Base-by-base conservation (phyloP, 2,797 vertebrate species). In the Pteronotus mesoamericanus region DNA sequence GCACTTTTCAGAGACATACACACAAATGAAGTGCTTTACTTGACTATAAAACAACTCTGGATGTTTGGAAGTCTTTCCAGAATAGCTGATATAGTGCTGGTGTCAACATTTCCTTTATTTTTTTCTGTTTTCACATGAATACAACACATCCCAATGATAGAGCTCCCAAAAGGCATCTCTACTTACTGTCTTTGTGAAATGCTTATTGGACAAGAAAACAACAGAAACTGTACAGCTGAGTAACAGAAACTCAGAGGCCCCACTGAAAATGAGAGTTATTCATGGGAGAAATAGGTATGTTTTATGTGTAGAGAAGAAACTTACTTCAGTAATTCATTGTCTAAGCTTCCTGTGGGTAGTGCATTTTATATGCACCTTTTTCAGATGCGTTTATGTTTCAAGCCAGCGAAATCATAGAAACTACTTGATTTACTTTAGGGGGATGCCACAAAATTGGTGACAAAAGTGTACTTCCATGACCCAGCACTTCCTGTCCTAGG, bases 11-110 rank as follows among this genome's bases (percentile, higher is more conserved):
- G 97, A 78, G 75, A 61, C 19, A 57, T 10, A 0, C 1, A 66
- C 32, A 96, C 91, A 90, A 84, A 93, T 57, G 3, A 96, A 96
- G 77, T 51, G 32, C 34, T 71, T 9, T 57, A 90, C 82, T 64
- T 69, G 2, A 59, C 57, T 79, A 6, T 69, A 89, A 89, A 85
- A 89, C 24, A 44, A 37, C 74, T 93, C 39, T 91, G 66, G 77
- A 7, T 94, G 26, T 95, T 37, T 24, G 55, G 61, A 66, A 64
- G 46, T 75, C 5, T 95, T 96, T 97, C 86, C 22, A 86, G 92
- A 97, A 92, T 83, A 80, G 93, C 96, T 97, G 97, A 92, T 16
- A 0, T 1, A 89, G 84, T 94, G 83, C 82, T 97, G 87, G 12
- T 42, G 53, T 83, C 91, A 94, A 96, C 88, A 83, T 94, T 48